Base-by-base conservation (phyloP, 1,140 invertebrate species). In the Mercenaria mercenaria region DNA sequence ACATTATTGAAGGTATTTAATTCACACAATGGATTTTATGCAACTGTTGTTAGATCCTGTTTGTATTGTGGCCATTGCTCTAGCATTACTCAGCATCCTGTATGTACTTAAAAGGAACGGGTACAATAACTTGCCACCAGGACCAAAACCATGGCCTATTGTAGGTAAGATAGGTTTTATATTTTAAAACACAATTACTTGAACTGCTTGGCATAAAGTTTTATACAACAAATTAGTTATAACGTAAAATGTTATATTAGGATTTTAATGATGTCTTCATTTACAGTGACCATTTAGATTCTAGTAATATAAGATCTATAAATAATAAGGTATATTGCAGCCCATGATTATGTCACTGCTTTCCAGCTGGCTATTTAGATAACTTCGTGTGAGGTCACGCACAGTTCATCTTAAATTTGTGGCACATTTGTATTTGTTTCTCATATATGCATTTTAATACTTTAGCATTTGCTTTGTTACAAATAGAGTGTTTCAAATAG, bases 71-170 rank as follows among this genome's bases (percentile, higher is more conserved):
- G 59, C 59, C 20, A 41, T n/a, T 11, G n/a, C 26, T 11, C 4
- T 6, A 64, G 50, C 13, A 26, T n/a, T 74, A 34, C 69, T 74
- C 1, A 26, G 23, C 18, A 39, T 74, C 18, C 8, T 74, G 18
- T 41, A 47, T 74, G 6, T 74, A 1, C 20, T 74, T 8, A 41
- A 6, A 29, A 34, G 37, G 23, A 47, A 41, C 1, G 4, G 26
- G 8, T 39, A 41, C 69, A 74, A 32, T 29, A 74, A 74, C 20
- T 26, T 80, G 37, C 77, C 77, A 0, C 77, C 77, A 15, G 77
- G 77, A 59, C 77, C 77, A 10, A 80, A 43, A 61, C 77, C 77
- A 37, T 80, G 47, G 50, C 77, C 77, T 6, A 56, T 80, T 11
- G 29, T 80, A 34, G 77, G 77, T 80, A 50, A 80, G 77, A 37